Conservation (phyloP, 2,797 vertebrate species). For the Pterois miles region DNA sequence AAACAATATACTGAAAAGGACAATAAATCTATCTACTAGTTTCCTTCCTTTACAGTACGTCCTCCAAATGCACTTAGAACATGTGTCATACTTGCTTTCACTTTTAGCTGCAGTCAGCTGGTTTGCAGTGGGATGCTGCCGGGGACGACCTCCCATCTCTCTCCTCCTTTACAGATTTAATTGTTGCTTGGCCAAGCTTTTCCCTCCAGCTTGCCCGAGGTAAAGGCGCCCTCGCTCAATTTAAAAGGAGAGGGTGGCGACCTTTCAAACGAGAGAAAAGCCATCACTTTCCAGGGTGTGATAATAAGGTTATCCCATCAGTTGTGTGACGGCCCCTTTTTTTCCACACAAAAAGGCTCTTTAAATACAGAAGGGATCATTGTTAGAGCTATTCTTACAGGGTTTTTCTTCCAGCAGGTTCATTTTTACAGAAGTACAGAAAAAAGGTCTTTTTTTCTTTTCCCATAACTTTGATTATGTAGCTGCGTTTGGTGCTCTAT, state of each 20-base stretch:
- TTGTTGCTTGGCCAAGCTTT: constrained; percentile 61
- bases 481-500: neutral
- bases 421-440: constrained; percentile 1
- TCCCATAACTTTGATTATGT: neutral
- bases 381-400: neutral
- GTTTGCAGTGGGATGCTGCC: neutral
- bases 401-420: constrained; percentile 8
- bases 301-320: constrained; percentile 53
- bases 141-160: neutral
- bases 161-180: constrained; percentile 48
- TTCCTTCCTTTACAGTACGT: neutral
- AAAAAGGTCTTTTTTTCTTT: neutral
- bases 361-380: constrained; percentile 28
- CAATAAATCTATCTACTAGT: too few species aligned
- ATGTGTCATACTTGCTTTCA: neutral
- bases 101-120: constrained; percentile 58
- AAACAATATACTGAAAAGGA: too few species aligned
- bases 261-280: constrained; percentile 57
- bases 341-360: constrained; percentile 23
- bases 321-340: constrained; percentile 32
- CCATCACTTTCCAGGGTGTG: constrained; percentile 45
- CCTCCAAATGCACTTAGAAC: constrained; percentile 4
- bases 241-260: constrained; percentile 48
- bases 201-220: constrained; percentile 45
- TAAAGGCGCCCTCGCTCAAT: constrained; percentile 35